Evolutionary conservation across 2,113 vertebrate species (phyloP).

Genomic region (Proteles cristata): DNA sequence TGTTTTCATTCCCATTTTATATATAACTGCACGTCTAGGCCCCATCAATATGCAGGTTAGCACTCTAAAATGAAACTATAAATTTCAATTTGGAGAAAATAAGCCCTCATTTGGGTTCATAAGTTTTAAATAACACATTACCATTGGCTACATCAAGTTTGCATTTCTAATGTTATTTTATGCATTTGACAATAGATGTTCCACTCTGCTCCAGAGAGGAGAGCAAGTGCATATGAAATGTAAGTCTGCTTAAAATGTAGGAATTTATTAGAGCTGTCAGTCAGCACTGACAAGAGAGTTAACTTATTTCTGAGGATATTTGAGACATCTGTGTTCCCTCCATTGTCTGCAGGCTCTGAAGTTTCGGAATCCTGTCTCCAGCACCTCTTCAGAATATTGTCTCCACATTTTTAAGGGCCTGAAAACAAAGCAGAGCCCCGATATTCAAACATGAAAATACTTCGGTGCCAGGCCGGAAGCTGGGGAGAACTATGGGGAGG

Average conservation of each 20-base stretch:
- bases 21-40: slow-evolving; percentile 80
- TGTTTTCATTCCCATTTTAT: slow-evolving; percentile 85
- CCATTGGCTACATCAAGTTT: slow-evolving; percentile 87
- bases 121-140: slow-evolving; percentile 93
- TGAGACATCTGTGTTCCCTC: slow-evolving; percentile 68
- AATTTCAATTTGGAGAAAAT: slow-evolving; percentile 94
- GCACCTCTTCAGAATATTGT: slow-evolving; percentile 70
- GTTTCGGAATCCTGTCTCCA: slow-evolving; percentile 65
- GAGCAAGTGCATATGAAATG: slow-evolving; percentile 86
- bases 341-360: slow-evolving; percentile 82
- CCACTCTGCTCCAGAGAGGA: slow-evolving; percentile 83
- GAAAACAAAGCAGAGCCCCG: slow-evolving; percentile 8
- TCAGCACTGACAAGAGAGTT: slow-evolving; percentile 85
- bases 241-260: slow-evolving; percentile 87
- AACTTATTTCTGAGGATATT: slow-evolving; percentile 87
- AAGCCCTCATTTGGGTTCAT: slow-evolving; percentile 89
- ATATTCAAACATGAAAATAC: background rate
- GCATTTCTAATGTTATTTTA: slow-evolving; percentile 89
- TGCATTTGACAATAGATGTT: slow-evolving; percentile 89
- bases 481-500: fast-evolving
- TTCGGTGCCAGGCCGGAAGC: fast-evolving
- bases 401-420: slow-evolving; percentile 44
- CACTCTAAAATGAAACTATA: slow-evolving; percentile 90
- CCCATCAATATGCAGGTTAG: slow-evolving; percentile 89
- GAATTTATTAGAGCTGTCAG: slow-evolving; percentile 90